These are phyloP conservation scores for Hirtodrosophila histrioides DNA, from an alignment of 2,888 invertebrate genomes.

Conservation along the genomic window DNA sequence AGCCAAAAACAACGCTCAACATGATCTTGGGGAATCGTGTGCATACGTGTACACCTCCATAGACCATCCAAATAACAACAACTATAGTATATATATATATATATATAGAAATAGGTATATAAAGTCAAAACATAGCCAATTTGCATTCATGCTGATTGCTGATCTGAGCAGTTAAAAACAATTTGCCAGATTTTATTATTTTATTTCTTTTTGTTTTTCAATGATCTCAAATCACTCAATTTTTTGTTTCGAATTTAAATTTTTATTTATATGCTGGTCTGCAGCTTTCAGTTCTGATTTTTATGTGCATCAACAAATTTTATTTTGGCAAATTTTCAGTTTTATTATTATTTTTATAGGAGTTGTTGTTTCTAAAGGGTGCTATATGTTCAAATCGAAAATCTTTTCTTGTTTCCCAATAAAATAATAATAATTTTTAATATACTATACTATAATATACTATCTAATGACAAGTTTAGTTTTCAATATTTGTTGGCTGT, in stretches of 20 bases:
- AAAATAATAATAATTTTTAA: too few relatives aligned
- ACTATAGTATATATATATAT: too few relatives aligned
- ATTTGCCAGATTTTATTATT: slow-evolving; percentile 12
- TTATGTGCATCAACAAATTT: too few relatives aligned
- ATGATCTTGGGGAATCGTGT: slow-evolving; percentile 43
- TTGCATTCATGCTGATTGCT: slow-evolving; percentile 11
- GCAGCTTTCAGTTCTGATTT: too few relatives aligned
- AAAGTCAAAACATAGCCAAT: slow-evolving; percentile 9
- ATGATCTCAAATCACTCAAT: not conserved
- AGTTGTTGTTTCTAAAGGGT: too few relatives aligned
- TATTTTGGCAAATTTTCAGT: too few relatives aligned
- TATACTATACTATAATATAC: too few relatives aligned
- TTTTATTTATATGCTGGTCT: not conserved
- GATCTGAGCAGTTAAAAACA: not conserved
- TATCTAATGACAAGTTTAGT: too few relatives aligned
- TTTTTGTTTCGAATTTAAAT: not conserved
- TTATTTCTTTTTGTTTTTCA: not conserved
- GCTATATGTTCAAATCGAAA: too few relatives aligned
- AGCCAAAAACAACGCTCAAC: slow-evolving; percentile 32
- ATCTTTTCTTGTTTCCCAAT: too few relatives aligned
- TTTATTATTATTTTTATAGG: too few relatives aligned
- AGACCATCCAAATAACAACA: not conserved
- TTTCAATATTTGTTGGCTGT: too few relatives aligned
- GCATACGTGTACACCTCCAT: slow-evolving; percentile 32
- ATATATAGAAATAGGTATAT: not conserved